A percentile compares a stretch with the other conserved stretches of the same genome.
Conservation (phyloP, 2,113 vertebrate species). For the Vulpes lagopus region DNA sequence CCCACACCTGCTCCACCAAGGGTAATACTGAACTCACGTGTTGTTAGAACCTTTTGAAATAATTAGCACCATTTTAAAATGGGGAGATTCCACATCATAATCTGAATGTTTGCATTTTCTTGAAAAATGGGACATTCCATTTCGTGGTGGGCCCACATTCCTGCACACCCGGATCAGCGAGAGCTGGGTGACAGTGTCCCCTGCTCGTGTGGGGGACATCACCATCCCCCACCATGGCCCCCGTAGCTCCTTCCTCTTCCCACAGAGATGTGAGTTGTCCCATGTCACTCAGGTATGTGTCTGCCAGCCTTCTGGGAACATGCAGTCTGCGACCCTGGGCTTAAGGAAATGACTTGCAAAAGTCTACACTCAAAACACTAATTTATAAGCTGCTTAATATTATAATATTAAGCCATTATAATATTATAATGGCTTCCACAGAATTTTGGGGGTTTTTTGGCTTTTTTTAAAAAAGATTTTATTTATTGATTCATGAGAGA, state of each 20-base stretch:
- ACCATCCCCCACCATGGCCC: rapidly evolving
- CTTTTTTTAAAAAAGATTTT: no score
- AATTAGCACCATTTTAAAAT: not conserved
- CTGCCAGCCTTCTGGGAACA: not conserved
- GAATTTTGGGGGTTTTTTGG: not conserved
- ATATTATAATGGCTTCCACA: not conserved
- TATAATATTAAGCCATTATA: not conserved
- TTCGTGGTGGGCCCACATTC: rapidly evolving
- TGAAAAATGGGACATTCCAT: not conserved
- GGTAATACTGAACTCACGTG: not conserved
- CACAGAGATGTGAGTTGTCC: not conserved
- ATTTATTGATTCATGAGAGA: no score
- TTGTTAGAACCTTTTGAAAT: not conserved
- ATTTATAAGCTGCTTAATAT: not conserved
- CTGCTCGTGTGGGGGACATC: not conserved
- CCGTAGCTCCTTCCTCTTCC: not conserved
- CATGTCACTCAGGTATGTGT: rapidly evolving
- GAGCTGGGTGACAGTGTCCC: not conserved
- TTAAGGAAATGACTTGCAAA: not conserved
- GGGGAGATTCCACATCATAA: not conserved
- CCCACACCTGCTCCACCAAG: rapidly evolving
- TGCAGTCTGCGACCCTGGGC: no score
- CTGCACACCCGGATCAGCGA: no score
- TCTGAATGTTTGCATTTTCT: not conserved
- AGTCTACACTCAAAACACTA: not conserved